Conservation (phyloP, 2,888 invertebrate species). For the Ormia ochracea region DNA sequence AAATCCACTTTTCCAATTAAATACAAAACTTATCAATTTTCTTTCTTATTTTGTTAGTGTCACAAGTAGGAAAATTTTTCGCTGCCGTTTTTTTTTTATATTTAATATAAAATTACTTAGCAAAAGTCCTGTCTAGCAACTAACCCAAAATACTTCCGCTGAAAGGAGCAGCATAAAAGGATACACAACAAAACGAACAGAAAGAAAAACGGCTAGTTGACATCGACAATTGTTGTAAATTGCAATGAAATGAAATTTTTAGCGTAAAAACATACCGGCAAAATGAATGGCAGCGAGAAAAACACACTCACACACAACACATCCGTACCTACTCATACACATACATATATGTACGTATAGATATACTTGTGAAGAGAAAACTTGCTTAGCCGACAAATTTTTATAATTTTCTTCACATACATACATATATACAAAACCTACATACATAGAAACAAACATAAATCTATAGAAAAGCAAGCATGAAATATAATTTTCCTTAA, state of each 20-base stretch:
- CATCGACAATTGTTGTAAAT: slow-evolving; percentile 51
- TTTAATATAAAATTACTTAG: slow-evolving; percentile 7
- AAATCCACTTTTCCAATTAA: no score
- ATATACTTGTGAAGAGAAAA: no score
- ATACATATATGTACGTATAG: no score
- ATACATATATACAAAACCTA: no score
- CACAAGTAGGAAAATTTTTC: neutral
- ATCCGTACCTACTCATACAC: no score
- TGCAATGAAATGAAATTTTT: slow-evolving; percentile 31
- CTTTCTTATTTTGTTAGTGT: neutral
- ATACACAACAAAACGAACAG: neutral
- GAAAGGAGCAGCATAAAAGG: neutral
- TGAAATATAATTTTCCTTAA: neutral
- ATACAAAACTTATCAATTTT: no score
- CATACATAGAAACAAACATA: no score
- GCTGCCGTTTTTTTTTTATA: neutral
- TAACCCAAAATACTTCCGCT: slow-evolving; percentile 8
- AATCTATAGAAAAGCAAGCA: neutral
- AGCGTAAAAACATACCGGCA: slow-evolving; percentile 6
- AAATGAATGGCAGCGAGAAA: neutral
- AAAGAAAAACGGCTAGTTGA: slow-evolving; percentile 12
- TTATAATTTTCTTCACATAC: no score
- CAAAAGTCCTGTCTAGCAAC: neutral
- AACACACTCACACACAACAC: no score
- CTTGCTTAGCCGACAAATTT: slow-evolving; percentile 33